Conservation (phyloP, 2,888 invertebrate genomes). For the Deilephila elpenor region DNA sequence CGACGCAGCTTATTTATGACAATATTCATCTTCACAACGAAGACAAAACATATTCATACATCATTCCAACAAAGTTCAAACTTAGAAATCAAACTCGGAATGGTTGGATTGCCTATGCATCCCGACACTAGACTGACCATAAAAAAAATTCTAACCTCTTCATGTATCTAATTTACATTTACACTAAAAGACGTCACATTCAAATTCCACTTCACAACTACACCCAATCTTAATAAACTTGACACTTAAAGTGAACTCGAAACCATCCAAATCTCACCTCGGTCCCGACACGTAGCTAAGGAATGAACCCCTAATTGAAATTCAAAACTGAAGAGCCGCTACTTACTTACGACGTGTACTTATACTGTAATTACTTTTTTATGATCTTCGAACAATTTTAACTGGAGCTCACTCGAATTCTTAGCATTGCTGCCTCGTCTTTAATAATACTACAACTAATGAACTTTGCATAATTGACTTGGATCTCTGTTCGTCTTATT, state of each 20-base stretch:
- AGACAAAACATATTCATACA: no score
- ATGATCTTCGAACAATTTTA: constrained; percentile 31
- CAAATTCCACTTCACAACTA: neutral
- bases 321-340: constrained; percentile 38
- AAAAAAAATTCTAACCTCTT: neutral
- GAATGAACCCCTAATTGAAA: constrained; percentile 43
- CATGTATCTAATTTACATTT: constrained; percentile 1
- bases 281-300: neutral
- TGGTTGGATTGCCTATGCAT: neutral
- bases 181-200: neutral
- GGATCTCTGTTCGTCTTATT: neutral
- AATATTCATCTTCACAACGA: no score
- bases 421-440: neutral
- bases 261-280: neutral
- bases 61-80: neutral
- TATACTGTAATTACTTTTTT: constrained; percentile 44
- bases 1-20: no score
- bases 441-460: constrained; percentile 12
- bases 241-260: neutral
- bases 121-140: neutral
- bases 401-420: constrained; percentile 24
- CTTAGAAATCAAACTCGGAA: neutral
- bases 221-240: neutral
- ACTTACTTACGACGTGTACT: constrained; percentile 36
- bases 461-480: constrained; percentile 1